Evolutionary conservation across 2,113 vertebrate species (phyloP).

Genomic region (Tautogolabrus adspersus): DNA sequence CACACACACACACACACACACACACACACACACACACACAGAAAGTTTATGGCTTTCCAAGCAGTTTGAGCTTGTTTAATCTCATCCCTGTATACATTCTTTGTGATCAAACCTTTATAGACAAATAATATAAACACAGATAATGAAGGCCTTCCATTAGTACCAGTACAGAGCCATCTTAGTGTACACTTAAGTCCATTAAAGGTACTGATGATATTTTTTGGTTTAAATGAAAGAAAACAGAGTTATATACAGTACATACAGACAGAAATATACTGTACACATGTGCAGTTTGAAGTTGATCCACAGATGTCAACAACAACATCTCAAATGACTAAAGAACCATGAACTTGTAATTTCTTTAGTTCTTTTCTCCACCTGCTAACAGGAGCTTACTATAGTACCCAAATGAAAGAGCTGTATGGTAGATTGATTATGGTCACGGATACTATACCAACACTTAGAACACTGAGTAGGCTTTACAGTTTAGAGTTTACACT

Average conservation of each 20-base stretch:
- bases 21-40: slow-evolving; percentile 25
- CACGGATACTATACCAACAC: slow-evolving; percentile 82
- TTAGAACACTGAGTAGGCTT: slow-evolving; percentile 80
- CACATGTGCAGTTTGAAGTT: slow-evolving; percentile 71
- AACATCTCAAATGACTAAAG: slow-evolving; percentile 73
- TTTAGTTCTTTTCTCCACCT: slow-evolving; percentile 52
- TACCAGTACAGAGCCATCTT: slow-evolving; percentile 56
- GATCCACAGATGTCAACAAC: slow-evolving; percentile 69
- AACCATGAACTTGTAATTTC: slow-evolving; percentile 49
- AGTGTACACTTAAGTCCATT: slow-evolving; percentile 66
- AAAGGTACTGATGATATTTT: slow-evolving; percentile 68
- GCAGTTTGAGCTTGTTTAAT: slow-evolving; percentile 77
- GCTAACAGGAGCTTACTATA: slow-evolving; percentile 52
- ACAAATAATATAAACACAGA: slow-evolving; percentile 78
- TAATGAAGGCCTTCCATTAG: slow-evolving; percentile 73
- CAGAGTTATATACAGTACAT: slow-evolving; percentile 69
- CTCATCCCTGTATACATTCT: slow-evolving; percentile 79
- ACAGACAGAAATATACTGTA: slow-evolving; percentile 76
- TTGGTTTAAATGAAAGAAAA: slow-evolving; percentile 69
- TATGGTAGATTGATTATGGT: slow-evolving; percentile 75
- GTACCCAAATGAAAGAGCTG: slow-evolving; percentile 71
- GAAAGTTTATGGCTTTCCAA: slow-evolving; percentile 75
- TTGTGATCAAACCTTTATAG: slow-evolving; percentile 74
- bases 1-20: too few species aligned
- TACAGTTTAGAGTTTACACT: slow-evolving; percentile 79